phyloP scores from a whole-genome alignment of 2,797 vertebrate genomes.

The Hipposideros larvatus region DNA sequence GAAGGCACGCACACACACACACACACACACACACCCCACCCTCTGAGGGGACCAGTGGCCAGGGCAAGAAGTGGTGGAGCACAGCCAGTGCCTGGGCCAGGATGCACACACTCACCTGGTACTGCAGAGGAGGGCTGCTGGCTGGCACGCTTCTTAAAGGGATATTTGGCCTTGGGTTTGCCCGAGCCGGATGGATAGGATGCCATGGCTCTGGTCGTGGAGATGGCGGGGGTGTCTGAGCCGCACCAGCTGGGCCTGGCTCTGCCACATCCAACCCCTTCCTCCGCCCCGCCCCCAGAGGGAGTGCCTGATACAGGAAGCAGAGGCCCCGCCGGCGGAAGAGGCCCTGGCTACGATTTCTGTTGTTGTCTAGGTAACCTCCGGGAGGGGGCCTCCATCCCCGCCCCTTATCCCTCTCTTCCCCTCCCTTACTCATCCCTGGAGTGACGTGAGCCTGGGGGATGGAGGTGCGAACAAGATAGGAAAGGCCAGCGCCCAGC shows the following conservation, averaged over 20 bases:
- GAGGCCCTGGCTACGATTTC: constrained; percentile 79
- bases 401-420: constrained; percentile 51
- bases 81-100: background rate
- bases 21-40: background rate
- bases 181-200: constrained; percentile 75
- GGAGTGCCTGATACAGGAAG: constrained; percentile 85
- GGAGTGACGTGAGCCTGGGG: background rate
- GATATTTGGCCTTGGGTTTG: constrained; percentile 88
- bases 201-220: constrained; percentile 79
- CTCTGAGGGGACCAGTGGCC: background rate
- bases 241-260: constrained; percentile 66
- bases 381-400: constrained; percentile 49
- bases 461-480: background rate
- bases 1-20: too few relatives aligned
- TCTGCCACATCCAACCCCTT: constrained; percentile 83
- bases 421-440: background rate
- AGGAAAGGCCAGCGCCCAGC: background rate
- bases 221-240: constrained; percentile 41
- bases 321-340: constrained; percentile 78
- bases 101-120: constrained; percentile 91
- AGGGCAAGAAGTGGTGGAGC: background rate
- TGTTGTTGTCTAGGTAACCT: constrained; percentile 79
- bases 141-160: constrained; percentile 94
- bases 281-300: constrained; percentile 83
- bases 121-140: constrained; percentile 91